phyloP scores from a whole-genome alignment of 2,113 vertebrate genomes.

The Ailuropoda melanoleuca region DNA sequence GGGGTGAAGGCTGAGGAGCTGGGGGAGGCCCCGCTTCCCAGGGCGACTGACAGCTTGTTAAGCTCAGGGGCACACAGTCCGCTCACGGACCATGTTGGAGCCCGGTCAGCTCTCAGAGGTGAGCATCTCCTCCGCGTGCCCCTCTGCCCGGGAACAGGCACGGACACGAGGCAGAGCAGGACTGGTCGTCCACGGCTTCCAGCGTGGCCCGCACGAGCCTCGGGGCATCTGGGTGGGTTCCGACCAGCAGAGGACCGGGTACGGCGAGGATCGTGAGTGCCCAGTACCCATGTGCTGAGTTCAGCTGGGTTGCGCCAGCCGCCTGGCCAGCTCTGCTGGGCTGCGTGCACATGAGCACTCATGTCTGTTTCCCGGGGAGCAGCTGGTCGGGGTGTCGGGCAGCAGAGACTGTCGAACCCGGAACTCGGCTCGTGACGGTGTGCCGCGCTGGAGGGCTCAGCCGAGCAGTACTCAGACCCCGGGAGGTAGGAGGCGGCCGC shows the following conservation, averaged over 20 bases:
- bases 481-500: not conserved
- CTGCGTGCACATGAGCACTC: rapidly evolving
- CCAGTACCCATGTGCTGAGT: not conserved
- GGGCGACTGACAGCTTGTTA: not conserved
- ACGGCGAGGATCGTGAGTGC: rapidly evolving
- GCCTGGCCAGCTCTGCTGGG: not conserved
- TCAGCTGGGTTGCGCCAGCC: rapidly evolving
- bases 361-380: not conserved
- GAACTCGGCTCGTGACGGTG: not conserved
- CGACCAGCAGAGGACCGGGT: not conserved
- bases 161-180: not conserved
- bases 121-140: not conserved
- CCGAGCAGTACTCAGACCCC: rapidly evolving
- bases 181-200: not conserved
- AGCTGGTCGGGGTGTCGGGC: not conserved
- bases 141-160: rapidly evolving
- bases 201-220: not conserved
- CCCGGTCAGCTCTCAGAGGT: rapidly evolving
- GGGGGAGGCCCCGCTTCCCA: not conserved
- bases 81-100: not conserved
- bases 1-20: not conserved
- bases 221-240: no score
- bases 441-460: not conserved
- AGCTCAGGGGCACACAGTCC: rapidly evolving
- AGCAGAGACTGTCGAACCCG: not conserved